These are phyloP conservation scores for Axis porcinus DNA, from an alignment of 2,113 vertebrate genomes.

Conservation along the genomic window DNA sequence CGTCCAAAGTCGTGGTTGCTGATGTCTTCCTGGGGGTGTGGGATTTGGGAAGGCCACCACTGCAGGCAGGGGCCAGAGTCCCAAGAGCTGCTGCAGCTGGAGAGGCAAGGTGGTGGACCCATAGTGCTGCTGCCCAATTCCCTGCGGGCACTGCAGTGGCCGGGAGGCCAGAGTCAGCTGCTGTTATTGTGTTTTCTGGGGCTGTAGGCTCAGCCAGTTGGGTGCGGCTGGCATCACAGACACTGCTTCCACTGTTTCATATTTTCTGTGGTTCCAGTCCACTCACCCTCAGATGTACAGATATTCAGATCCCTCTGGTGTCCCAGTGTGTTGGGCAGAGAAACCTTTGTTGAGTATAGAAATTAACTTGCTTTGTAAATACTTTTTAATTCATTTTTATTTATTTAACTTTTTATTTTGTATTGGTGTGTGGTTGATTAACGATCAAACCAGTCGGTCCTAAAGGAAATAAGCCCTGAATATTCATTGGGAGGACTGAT, in stretches of 20 bases:
- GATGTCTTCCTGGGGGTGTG: not conserved
- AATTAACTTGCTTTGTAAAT: not conserved
- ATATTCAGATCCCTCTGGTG: not conserved
- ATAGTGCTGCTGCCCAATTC: not conserved
- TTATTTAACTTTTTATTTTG: not conserved
- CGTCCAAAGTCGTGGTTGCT: accelerated
- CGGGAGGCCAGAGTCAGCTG: not conserved
- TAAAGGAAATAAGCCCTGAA: not conserved
- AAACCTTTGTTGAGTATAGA: not conserved
- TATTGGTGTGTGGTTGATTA: not conserved
- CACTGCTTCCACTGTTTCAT: not conserved
- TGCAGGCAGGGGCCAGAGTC: not conserved
- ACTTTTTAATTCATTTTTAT: not conserved
- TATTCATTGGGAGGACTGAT: not conserved
- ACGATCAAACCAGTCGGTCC: not conserved
- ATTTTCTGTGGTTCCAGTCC: not conserved
- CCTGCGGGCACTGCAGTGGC: not conserved
- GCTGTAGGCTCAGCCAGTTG: not conserved
- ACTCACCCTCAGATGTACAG: not conserved
- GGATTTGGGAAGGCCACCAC: not conserved
- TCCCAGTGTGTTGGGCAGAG: not conserved
- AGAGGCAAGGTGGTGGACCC: not conserved
- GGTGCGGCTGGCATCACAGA: accelerated
- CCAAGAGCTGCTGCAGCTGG: not conserved
- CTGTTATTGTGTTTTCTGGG: not conserved